Conservation (phyloP, 2,888 invertebrate species). For the Himalopsyche tibetana region DNA sequence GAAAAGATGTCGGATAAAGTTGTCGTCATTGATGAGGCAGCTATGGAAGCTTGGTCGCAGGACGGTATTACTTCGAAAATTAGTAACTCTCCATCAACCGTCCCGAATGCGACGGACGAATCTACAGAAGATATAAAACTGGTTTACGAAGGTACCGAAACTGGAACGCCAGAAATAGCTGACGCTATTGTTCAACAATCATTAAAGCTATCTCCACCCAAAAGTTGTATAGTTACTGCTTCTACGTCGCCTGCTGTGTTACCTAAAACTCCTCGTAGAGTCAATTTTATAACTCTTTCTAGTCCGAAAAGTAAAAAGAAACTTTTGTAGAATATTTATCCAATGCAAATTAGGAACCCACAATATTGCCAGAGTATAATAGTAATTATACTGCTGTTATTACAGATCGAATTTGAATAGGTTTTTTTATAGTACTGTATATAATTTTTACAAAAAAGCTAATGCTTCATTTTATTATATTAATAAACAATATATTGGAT, state of each 20-base stretch:
- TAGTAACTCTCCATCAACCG: slow-evolving; percentile 45
- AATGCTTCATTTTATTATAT: too few species aligned
- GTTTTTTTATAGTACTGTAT: too few species aligned
- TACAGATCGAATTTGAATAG: too few species aligned
- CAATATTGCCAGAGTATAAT: too few species aligned
- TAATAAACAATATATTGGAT: too few species aligned
- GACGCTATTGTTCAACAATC: not conserved
- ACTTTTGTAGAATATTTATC: not conserved
- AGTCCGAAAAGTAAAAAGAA: slow-evolving; percentile 86
- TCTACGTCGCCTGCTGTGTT: slow-evolving; percentile 68
- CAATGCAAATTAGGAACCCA: not conserved
- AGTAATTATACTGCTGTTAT: too few species aligned
- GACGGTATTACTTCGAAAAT: slow-evolving; percentile 68
- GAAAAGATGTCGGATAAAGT: slow-evolving; percentile 68
- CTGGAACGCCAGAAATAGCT: slow-evolving; percentile 49
- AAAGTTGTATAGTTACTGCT: slow-evolving; percentile 59
- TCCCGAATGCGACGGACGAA: slow-evolving; percentile 68
- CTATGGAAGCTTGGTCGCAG: slow-evolving; percentile 76
- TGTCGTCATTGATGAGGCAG: slow-evolving; percentile 73
- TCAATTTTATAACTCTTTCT: slow-evolving; percentile 85
- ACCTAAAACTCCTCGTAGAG: slow-evolving; percentile 81
- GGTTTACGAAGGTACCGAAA: slow-evolving; percentile 77
- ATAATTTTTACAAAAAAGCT: too few species aligned
- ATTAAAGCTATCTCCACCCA: slow-evolving; percentile 7
- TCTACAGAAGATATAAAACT: slow-evolving; percentile 79